Evolutionary conservation across 2,888 invertebrate species (phyloP), one percentile per base, ranked within the genome.

Genomic region (Synanthedon andrenaeformis): DNA sequence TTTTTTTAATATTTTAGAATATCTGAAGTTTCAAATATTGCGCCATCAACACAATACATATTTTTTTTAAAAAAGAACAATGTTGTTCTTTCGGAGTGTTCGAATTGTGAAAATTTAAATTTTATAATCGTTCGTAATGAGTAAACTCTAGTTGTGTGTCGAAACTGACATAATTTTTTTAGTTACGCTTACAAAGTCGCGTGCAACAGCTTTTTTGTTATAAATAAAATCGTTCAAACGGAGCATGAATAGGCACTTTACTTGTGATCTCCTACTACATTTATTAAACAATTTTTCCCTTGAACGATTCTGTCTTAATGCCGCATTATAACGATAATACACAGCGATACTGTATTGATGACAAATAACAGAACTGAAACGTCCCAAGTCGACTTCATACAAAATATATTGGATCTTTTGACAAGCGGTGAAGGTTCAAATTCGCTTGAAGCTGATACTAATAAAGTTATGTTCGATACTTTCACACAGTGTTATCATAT

Each of bases 231-330:
- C 49, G 49, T 4, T 10, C 13, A 17, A 14, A n/a, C 49, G 49
- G 12, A 23, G 5, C 12, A 3, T 49, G 49, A 49, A 49, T 19
- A 49, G 13, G 45, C 45, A 45, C 8, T 45, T 6, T 35, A 35
- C 10, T 5, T 45, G n/a, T 3, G 45, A 60, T 67, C 58, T 53
- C 55, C 41, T 55, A 57, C 53, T 69, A 76, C 74, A 80, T 82
- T 79, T 82, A 82, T 82, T 81, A 83, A 79, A 72, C 82, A 82
- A 85, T 85, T 85, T 85, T 83, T 82, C 82, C 76, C 79, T 75
- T 72, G 76, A 84, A 77, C 81, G 77, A 70, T 81, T 82, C 72
- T 57, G 65, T 76, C 79, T 77, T 85, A 83, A 85, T 82, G 69
- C 78, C 64, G 63, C 65, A 71, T 78, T 78, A 79, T 77, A 76